Base-by-base conservation (phyloP, 1,140 invertebrate genomes). In the Papilio polytes region DNA sequence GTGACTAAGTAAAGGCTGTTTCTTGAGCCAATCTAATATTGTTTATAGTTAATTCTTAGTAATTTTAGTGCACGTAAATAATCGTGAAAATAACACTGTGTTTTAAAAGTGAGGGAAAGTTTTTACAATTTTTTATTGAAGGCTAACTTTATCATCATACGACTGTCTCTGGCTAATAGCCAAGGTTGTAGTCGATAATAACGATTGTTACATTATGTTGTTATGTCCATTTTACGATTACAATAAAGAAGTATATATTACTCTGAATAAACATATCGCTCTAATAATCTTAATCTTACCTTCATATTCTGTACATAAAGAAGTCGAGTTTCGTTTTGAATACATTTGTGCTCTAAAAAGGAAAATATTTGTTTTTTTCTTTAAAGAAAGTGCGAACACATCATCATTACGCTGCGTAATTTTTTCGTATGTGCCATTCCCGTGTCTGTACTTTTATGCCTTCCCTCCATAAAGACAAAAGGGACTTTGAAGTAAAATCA, bases 401-500 rank as follows among this genome's bases (percentile, higher is more conserved):
- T 94, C 92, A 94, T 93, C 92, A 94, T 94, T 94, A 94, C 90
- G 91, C 81, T 85, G 87, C 89, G 93, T 94, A 94, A 94, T 94
- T 94, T 94, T 94, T 94, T 91, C 88, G 91, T 91, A 93, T 93
- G 90, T 93, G 92, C 92, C 92, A 91, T 93, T 94, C 92, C 85
- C 87, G 87, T 91, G 90, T 86, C 91, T 91, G 92, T 93, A 93
- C 92, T 93, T 94, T 94, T 94, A 93, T 94, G 92, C 91, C 89
- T 91, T 91, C 89, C 91, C 87, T 93, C 90, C 90, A 94, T 95
- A 94, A 94, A 95, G 92, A 95, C 92, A 95, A 94, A 95, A 95
- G 90, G 91, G 90, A 94, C 93, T 95, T 95, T 94, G 93, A 94
- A 94, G 92, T 94, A 94, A 94, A 94, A 95, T 95, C 93, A 95